These are phyloP conservation scores for Pediacus dermestoides DNA, from an alignment of 2,888 invertebrate species.

Conservation along the genomic window DNA sequence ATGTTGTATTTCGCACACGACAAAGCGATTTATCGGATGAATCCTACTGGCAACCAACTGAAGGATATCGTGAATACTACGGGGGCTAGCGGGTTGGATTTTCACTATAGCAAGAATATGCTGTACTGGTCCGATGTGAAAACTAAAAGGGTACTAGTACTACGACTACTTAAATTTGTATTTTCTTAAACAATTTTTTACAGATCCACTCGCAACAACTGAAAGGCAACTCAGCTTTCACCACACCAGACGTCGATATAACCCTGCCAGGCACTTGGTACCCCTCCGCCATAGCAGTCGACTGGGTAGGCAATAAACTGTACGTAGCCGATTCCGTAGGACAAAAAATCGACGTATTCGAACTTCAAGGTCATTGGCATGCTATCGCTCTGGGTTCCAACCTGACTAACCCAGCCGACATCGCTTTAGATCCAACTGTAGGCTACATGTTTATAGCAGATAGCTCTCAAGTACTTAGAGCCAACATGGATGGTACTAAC, in stretches of 20 bases:
- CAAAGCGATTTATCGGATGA: conserved; percentile 68
- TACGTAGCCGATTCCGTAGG: conserved; percentile 92
- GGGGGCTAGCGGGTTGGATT: conserved; percentile 82
- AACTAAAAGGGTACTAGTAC: conserved; percentile 67
- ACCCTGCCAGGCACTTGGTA: conserved; percentile 81
- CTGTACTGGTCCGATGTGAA: conserved; percentile 89
- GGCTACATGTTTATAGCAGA: conserved; percentile 88
- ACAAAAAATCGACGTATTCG: conserved; percentile 92
- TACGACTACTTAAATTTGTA: background rate
- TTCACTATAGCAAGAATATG: conserved; percentile 70
- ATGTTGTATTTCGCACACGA: conserved; percentile 70
- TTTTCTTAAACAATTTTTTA: conserved; percentile 16
- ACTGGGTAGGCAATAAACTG: conserved; percentile 95
- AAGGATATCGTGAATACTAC: conserved; percentile 74
- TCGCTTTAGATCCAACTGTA: conserved; percentile 87
- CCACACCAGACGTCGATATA: conserved; percentile 61
- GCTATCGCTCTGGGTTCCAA: conserved; percentile 90
- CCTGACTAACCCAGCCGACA: conserved; percentile 84
- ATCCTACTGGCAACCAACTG: conserved; percentile 61
- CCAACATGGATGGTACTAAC: conserved; percentile 93
- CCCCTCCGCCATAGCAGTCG: conserved; percentile 87
- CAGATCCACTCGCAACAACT: conserved; percentile 63
- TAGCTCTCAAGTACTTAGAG: conserved; percentile 76
- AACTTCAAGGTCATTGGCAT: conserved; percentile 80
- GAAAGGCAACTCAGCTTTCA: conserved; percentile 48